Percentiles rank a stretch among this genome's conserved stretches.
These are phyloP conservation scores for Saguinus imperator DNA, from an alignment of 2,113 vertebrate species.

Conservation along the genomic window DNA sequence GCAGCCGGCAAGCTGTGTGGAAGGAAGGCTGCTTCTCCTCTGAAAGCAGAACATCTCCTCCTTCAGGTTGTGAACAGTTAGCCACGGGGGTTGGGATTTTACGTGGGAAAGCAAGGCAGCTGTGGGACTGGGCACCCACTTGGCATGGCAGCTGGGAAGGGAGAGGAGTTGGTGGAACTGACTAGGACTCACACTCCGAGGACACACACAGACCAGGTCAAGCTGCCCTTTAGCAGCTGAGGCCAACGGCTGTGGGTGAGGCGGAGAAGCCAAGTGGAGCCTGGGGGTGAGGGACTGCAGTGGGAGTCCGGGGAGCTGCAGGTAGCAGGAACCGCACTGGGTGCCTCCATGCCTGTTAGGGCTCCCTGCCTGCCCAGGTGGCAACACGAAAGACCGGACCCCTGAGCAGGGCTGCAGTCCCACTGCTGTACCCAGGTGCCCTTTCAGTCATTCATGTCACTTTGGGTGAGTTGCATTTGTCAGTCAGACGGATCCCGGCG, in stretches of 20 bases:
- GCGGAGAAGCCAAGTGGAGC: neutral
- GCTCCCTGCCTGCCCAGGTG: neutral
- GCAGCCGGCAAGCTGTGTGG: neutral
- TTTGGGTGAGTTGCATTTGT: neutral
- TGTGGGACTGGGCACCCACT: neutral
- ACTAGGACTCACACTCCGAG: neutral
- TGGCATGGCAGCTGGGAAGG: neutral
- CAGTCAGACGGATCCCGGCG: neutral
- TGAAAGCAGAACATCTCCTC: neutral
- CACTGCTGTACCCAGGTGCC: too few relatives aligned
- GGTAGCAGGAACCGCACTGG: neutral
- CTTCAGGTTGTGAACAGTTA: neutral
- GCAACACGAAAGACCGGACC: neutral
- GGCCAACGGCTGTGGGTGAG: neutral
- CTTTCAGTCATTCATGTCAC: neutral
- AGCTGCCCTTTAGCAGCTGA: neutral
- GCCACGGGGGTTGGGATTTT: neutral
- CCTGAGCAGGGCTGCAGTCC: neutral
- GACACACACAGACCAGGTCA: neutral
- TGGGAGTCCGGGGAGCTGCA: accelerated
- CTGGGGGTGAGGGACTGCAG: neutral
- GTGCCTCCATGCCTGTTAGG: too few relatives aligned
- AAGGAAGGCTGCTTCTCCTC: neutral
- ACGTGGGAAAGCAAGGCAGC: neutral
- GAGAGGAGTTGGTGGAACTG: neutral